Conservation (phyloP, 2,113 vertebrate species). For the Takifugu bimaculatus region DNA sequence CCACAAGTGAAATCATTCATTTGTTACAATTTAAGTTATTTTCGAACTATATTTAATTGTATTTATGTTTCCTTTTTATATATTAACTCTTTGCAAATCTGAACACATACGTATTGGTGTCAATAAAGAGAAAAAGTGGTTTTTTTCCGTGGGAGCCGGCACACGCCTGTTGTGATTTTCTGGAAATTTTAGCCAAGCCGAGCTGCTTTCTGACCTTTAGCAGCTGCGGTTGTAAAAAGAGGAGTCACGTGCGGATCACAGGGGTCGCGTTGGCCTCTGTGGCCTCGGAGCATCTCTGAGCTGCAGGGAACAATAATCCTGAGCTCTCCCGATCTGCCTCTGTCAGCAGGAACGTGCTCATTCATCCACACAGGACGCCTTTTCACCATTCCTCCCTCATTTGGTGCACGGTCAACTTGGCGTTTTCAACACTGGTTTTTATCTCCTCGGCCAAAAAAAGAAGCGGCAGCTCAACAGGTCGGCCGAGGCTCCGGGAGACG, state of each 20-base stretch:
- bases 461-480: too few species aligned
- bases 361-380: constrained; percentile 58
- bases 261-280: constrained; percentile 69
- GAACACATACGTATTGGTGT: constrained; percentile 62
- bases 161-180: constrained; percentile 32
- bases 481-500: too few species aligned
- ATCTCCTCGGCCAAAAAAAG: too few species aligned
- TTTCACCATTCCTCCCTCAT: constrained; percentile 45
- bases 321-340: constrained; percentile 57
- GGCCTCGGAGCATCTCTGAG: constrained; percentile 61
- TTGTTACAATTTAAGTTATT: constrained; percentile 75
- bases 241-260: constrained; percentile 60
- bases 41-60: constrained; percentile 72
- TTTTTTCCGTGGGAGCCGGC: constrained; percentile 41
- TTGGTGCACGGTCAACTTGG: constrained; percentile 14
- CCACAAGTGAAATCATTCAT: constrained; percentile 60
- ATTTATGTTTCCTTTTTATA: constrained; percentile 73
- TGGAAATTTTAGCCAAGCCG: constrained; percentile 45
- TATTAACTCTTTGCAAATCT: constrained; percentile 45
- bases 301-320: constrained; percentile 67
- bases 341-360: constrained; percentile 63
- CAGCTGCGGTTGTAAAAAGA: constrained; percentile 36
- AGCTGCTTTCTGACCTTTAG: constrained; percentile 40
- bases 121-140: constrained; percentile 62
- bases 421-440: background rate